Conservation (phyloP, 2,113 vertebrate species). For the Micromys minutus region DNA sequence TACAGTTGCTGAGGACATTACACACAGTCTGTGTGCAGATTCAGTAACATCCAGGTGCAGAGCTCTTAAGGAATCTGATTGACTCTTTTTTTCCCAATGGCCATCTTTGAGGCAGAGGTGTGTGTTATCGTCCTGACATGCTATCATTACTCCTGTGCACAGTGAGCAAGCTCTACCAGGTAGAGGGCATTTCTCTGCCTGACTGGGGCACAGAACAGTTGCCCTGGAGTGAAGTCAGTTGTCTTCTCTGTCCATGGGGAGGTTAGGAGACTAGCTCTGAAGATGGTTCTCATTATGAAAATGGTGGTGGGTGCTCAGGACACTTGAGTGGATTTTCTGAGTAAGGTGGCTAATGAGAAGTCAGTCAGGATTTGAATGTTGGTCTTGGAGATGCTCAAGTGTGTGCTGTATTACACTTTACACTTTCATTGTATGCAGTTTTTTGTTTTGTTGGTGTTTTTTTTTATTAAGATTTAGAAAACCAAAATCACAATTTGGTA, state of each 20-base stretch:
- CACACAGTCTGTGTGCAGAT: not conserved
- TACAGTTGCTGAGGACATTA: slow-evolving; percentile 21
- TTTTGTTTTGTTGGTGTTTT: no score
- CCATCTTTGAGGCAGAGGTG: not conserved
- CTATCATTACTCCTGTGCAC: not conserved
- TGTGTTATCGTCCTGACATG: not conserved
- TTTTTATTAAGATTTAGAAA: slow-evolving; percentile 2
- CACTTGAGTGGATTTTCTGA: slow-evolving; percentile 26
- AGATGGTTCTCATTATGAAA: not conserved
- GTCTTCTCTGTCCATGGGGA: not conserved
- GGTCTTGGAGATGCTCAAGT: slow-evolving; percentile 16
- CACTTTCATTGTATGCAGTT: not conserved
- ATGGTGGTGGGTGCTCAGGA: slow-evolving; percentile 21
- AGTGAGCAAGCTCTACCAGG: not conserved
- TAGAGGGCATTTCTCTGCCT: not conserved
- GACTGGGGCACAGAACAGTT: not conserved
- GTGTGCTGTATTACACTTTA: not conserved
- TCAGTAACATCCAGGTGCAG: not conserved
- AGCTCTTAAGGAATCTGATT: slow-evolving; percentile 39
- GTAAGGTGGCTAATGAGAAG: not conserved
- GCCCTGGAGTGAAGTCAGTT: not conserved
- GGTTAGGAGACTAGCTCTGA: slow-evolving; percentile 17
- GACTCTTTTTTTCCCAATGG: not conserved
- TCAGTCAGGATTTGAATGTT: not conserved
- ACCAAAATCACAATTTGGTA: slow-evolving; percentile 41